Base-by-base conservation (phyloP, 2,797 vertebrate genomes). In the Anolis apletophallus region DNA sequence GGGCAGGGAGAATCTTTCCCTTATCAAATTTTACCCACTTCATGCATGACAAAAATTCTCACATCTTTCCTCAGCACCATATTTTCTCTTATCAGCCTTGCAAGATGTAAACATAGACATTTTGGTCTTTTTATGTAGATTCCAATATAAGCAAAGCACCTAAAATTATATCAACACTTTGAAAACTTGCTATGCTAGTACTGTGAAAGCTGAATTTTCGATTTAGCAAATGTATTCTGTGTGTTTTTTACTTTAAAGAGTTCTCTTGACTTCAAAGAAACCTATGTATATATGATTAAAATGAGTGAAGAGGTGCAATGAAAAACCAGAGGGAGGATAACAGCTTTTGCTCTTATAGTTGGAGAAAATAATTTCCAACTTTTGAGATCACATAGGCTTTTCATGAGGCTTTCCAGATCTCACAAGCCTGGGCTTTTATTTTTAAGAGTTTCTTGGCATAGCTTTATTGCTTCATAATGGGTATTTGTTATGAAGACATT, bases 201-300 rank as follows among this genome's bases (percentile, higher is more conserved):
- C 3, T 8, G 52, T 88, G 74, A 29, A 84, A 91, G 59, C 7
- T 34, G 78, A 40, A 2, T 1, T 1, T 36, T 76, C 81, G 59
- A 67, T 29, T 74, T 59, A 75, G 21, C 55, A 55, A 13, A 68
- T 0, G n/a, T 55, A 71, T 67, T 55, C 6, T 36, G 17, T 9
- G 0, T 3, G 17, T 80, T 7, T 73, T 73, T 52, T 52, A 71
- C 73, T 54, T 84, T 79, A 79, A 92, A 79, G 16, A 68, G 3
- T 21, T 71, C 21, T 7, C 13, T 36, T 79, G 61, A 75, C 75
- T 52, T 88, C 81, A 86, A 69, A 80, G 52, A 84, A 54, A 83
- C 16, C 3, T 50, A 36, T 26, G 0, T 9, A 14, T 54, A 40
- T 78, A 74, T 86, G 55, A 81, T 85, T 72, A 85, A 76, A 80